These are phyloP conservation scores for Pedionomus torquatus DNA, from an alignment of 2,113 vertebrate genomes.

Conservation along the genomic window DNA sequence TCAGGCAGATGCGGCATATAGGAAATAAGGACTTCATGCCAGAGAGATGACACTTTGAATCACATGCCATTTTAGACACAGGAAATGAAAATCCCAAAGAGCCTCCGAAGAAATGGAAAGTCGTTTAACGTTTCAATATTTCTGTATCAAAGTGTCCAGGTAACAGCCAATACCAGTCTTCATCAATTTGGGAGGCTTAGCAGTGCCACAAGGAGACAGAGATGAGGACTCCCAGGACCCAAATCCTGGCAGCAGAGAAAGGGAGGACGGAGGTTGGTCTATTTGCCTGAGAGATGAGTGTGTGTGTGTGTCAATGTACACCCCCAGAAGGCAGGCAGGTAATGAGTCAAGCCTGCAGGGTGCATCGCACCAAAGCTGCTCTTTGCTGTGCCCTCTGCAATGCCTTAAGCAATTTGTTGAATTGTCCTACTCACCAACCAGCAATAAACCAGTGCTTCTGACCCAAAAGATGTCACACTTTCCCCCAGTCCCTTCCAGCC, in stretches of 20 bases:
- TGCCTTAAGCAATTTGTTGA: neutral
- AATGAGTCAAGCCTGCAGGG: neutral
- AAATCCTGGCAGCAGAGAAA: neutral
- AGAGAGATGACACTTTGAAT: neutral
- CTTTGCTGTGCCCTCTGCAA: neutral
- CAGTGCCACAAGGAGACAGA: neutral
- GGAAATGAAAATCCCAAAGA: neutral
- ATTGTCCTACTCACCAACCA: neutral
- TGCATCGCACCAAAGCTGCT: neutral
- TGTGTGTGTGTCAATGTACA: fast-evolving
- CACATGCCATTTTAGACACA: neutral
- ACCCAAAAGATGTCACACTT: neutral
- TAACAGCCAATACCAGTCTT: neutral
- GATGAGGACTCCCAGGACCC: neutral
- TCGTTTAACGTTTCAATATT: neutral
- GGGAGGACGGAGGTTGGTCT: neutral
- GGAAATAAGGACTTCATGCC: slow-evolving; percentile 17
- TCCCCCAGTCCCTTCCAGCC: neutral
- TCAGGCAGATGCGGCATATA: neutral
- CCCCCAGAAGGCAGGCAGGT: neutral
- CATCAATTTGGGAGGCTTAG: neutral
- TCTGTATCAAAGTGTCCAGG: neutral
- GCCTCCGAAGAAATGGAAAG: neutral
- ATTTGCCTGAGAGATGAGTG: neutral
- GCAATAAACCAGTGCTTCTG: neutral